Base-by-base conservation (phyloP, 2,113 vertebrate genomes). In the Ciconia boyciana region DNA sequence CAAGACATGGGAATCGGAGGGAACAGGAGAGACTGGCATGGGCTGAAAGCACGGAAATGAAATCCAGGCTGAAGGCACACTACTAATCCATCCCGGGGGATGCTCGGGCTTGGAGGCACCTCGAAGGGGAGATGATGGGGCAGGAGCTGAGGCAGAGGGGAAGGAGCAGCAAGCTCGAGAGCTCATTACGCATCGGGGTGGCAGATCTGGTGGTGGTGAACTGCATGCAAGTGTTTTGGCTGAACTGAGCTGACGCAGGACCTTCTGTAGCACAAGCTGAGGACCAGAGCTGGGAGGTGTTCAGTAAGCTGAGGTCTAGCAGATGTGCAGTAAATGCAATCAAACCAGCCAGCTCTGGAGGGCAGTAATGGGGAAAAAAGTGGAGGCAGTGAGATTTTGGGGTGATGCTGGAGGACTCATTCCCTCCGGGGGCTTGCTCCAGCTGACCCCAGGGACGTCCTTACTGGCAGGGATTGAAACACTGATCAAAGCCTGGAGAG, bases 31-130 rank as follows among this genome's bases (percentile, higher is more conserved):
- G 52, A 3, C 36, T 4, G 44, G 36, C 10, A 7, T 1, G 52
- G 57, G 55, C 61, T 34, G 79, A 22, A 13, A 20, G 83, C 61
- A 4, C 0, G 1, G 78, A 24, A 54, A 46, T 2, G 0, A 81
- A 80, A 66, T 34, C 49, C 58, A 16, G 41, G 66, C 80, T 70
- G 74, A 43, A 91, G 43, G 24, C 49, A 10, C 3, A 0, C 55
- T 43, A 43, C 51, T 49, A 13, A 81, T 51, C 29, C 70, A 10
- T 34, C 51, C 70, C 0, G 0, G 34, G 70, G 48, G 58, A 44
- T 31, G 31, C 61, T 58, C 1, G 3, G 34, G 60, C 26, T 82
- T 0, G 0, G 39, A 10, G 60, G 51, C 0, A 1, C 13, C 81
- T 39, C 1, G 1, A 15, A 13, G n/a, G 24, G 39, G 15, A 83